A percentile compares a stretch with the other conserved stretches of the same genome.
Conservation (phyloP, 2,113 vertebrate genomes). For the Pterocles gutturalis region DNA sequence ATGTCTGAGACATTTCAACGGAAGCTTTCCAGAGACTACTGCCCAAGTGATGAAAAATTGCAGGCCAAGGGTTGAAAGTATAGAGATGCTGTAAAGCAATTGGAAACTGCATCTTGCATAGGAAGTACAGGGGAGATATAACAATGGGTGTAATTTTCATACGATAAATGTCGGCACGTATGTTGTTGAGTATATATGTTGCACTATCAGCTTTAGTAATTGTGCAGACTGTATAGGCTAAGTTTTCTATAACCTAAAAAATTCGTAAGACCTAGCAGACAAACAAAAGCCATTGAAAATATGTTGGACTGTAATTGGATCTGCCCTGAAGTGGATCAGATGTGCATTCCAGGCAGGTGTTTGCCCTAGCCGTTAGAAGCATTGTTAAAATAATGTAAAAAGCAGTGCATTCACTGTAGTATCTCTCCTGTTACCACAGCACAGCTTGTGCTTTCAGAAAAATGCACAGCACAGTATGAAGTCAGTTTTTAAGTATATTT, state of each 20-base stretch:
- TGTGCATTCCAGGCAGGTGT: background rate
- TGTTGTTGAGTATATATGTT: background rate
- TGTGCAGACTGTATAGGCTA: background rate
- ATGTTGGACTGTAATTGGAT: constrained; percentile 43
- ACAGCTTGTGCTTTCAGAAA: constrained; percentile 31
- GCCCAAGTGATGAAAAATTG: background rate
- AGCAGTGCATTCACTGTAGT: background rate
- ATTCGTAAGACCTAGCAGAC: background rate
- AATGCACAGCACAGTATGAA: background rate
- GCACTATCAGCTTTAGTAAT: background rate
- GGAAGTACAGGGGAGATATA: background rate
- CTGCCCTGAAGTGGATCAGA: constrained; percentile 21
- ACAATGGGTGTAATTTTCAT: background rate
- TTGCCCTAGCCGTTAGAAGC: constrained; percentile 40
- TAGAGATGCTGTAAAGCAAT: background rate
- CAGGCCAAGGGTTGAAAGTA: background rate
- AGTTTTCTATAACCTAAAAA: background rate
- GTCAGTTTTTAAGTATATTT: constrained; percentile 28
- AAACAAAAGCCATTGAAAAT: constrained; percentile 6
- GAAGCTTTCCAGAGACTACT: background rate
- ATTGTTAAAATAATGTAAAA: constrained; percentile 49
- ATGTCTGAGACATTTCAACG: background rate
- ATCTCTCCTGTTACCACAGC: constrained; percentile 6
- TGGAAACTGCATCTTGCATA: background rate
- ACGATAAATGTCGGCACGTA: fast-evolving